phyloP scores from a whole-genome alignment of 2,888 invertebrate species.

The Pollenia amentaria region DNA sequence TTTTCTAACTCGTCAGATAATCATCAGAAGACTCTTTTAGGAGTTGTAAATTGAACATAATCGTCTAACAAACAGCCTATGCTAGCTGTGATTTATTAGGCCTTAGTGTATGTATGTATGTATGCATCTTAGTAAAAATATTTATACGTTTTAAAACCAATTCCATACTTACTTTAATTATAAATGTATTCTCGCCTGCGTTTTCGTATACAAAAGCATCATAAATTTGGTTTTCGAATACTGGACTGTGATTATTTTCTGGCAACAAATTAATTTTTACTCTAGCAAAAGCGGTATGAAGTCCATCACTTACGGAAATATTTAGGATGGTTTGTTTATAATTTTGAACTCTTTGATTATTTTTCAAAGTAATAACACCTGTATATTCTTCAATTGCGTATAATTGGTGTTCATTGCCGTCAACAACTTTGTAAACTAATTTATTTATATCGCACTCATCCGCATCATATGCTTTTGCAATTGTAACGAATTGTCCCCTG shows the following conservation, averaged over 20 bases:
- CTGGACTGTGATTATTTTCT: slow-evolving; percentile 92
- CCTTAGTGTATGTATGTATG: too few relatives aligned
- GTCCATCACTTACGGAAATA: slow-evolving; percentile 97
- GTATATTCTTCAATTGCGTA: slow-evolving; percentile 88
- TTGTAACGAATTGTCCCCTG: slow-evolving; percentile 94
- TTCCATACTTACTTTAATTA: slow-evolving; percentile 87
- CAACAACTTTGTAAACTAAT: slow-evolving; percentile 92
- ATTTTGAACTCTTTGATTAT: slow-evolving; percentile 90
- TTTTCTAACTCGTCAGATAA: too few relatives aligned
- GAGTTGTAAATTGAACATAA: too few relatives aligned
- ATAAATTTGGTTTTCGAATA: slow-evolving; percentile 91
- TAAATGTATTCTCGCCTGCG: slow-evolving; percentile 89
- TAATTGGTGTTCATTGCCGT: slow-evolving; percentile 91
- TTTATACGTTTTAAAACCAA: background rate
- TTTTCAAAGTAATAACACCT: slow-evolving; percentile 89
- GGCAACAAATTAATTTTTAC: slow-evolving; percentile 91
- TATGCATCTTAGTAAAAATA: too few relatives aligned
- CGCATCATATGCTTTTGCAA: slow-evolving; percentile 94
- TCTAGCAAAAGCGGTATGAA: slow-evolving; percentile 94
- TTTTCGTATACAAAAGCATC: slow-evolving; percentile 94
- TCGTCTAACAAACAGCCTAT: too few relatives aligned
- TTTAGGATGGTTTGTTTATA: slow-evolving; percentile 89
- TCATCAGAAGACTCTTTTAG: too few relatives aligned
- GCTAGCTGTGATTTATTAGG: too few relatives aligned
- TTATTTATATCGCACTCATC: slow-evolving; percentile 91